Conservation (phyloP, 2,888 invertebrate genomes). For the Amblyjoppa proteus region DNA sequence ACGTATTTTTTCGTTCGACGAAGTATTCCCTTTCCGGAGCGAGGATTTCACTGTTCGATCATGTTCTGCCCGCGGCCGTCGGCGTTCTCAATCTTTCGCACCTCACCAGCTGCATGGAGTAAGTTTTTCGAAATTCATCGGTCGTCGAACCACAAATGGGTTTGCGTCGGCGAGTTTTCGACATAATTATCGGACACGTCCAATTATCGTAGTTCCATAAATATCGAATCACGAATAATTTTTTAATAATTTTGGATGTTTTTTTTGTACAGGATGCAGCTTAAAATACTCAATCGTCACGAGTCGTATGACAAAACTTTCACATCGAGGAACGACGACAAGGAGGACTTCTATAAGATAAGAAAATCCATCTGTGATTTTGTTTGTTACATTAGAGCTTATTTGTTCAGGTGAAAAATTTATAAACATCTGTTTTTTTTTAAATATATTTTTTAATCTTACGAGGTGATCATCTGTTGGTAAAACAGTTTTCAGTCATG, state of each 20-base stretch:
- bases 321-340: slow-evolving; percentile 52
- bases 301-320: slow-evolving; percentile 68
- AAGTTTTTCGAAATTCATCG: slow-evolving; percentile 58
- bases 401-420: slow-evolving; percentile 75
- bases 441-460: too few species aligned
- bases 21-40: slow-evolving; percentile 57
- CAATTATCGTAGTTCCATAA: neutral
- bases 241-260: neutral
- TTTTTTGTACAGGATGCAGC: slow-evolving; percentile 72
- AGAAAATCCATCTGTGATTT: slow-evolving; percentile 77
- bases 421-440: neutral
- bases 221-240: neutral
- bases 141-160: neutral
- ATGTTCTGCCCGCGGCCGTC: slow-evolving; percentile 72
- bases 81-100: slow-evolving; percentile 78
- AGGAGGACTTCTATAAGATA: slow-evolving; percentile 74
- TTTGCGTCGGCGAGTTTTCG: neutral
- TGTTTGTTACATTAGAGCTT: slow-evolving; percentile 75
- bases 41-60: slow-evolving; percentile 75
- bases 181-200: neutral
- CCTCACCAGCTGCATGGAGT: slow-evolving; percentile 78
- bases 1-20: slow-evolving; percentile 69
- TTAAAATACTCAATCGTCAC: slow-evolving; percentile 76
- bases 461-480: too few species aligned
- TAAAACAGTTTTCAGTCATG: too few species aligned